Evolutionary conservation across 23 tunicate species (phyloP), one percentile per base, ranked within the genome.

Genomic region (Aplidium turbinatum): DNA sequence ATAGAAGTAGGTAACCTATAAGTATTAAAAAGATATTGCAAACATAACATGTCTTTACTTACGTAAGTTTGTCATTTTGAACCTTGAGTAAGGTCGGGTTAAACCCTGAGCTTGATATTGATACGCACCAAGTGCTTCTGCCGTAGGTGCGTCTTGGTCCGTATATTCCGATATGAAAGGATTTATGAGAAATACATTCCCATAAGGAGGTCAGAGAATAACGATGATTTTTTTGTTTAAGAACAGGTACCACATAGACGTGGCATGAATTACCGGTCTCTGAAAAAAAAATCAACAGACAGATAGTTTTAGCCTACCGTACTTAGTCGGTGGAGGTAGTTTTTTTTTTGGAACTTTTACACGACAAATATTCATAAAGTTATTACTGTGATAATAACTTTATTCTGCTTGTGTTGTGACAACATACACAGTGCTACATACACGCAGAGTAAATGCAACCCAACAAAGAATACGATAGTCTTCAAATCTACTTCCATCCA

Each of bases 211-310:
- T 23, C 2, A 31, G 29, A 18, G 36, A 22, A 38, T 23, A 28
- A 6, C 24, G n/a, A 24, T 57, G 20, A 0, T 45, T 1, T 3
- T n/a, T 45, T 9, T 70, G 53, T 51, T 80, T 81, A 4, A 75
- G 82, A 47, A 81, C 75, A 2, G 96, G 96, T 2, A 88, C 83
- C 47, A 80, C 70, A 38, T 48, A 68, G 20, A 88, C 32, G 19
- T 62, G 58, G 26, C 62, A 80, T 33, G 45, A 2, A 35, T 3
- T 42, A 9, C 50, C 50, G n/a, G n/a, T n/a, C n/a, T n/a, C n/a
- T n/a, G n/a, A n/a, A n/a, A n/a, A n/a, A n/a, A n/a, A n/a, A n/a
- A n/a, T n/a, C n/a, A n/a, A n/a, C n/a, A n/a, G n/a, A n/a, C n/a
- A n/a, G n/a, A n/a, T n/a, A n/a, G n/a, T n/a, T n/a, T n/a, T n/a